A percentile compares a stretch with the other conserved stretches of the same genome.
Evolutionary conservation across 2,113 vertebrate species (phyloP).

Genomic region (Cephalopterus ornatus): DNA sequence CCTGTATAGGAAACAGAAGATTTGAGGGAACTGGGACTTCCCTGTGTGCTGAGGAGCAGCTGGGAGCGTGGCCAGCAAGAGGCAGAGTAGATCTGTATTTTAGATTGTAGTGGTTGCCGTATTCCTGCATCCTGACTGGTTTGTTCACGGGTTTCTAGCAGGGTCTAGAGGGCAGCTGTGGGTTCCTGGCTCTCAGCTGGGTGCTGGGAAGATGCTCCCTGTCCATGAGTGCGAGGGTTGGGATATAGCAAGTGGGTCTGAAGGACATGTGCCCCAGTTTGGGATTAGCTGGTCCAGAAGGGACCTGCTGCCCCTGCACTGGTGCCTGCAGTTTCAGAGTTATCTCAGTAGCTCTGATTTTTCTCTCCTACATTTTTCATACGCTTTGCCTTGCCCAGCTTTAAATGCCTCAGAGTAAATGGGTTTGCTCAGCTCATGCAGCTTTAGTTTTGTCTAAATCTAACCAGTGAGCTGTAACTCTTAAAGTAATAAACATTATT

Average conservation of each 20-base stretch:
- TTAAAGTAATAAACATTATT: slow-evolving; percentile 41
- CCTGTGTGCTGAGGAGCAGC: neutral
- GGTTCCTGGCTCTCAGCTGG: neutral
- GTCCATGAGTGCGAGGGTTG: neutral
- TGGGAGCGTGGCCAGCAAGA: neutral
- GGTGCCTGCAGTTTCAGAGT: neutral
- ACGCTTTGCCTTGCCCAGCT: neutral
- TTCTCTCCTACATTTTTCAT: neutral
- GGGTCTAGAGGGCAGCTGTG: neutral
- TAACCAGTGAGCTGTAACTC: neutral
- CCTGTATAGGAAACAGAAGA: neutral
- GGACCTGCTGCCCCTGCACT: neutral
- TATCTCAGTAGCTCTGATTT: neutral
- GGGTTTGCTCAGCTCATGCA: neutral
- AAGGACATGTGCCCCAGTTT: neutral
- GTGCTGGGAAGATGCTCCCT: neutral
- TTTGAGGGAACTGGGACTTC: neutral
- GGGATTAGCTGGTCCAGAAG: neutral
- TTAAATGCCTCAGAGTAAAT: neutral
- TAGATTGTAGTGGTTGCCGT: neutral
- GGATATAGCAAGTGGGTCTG: neutral
- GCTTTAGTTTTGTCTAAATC: neutral
- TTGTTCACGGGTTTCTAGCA: neutral
- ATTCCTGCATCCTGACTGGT: neutral
- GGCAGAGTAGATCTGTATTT: neutral